phyloP scores from a whole-genome alignment of 2,888 invertebrate species.

The Metallyticus violacea region DNA sequence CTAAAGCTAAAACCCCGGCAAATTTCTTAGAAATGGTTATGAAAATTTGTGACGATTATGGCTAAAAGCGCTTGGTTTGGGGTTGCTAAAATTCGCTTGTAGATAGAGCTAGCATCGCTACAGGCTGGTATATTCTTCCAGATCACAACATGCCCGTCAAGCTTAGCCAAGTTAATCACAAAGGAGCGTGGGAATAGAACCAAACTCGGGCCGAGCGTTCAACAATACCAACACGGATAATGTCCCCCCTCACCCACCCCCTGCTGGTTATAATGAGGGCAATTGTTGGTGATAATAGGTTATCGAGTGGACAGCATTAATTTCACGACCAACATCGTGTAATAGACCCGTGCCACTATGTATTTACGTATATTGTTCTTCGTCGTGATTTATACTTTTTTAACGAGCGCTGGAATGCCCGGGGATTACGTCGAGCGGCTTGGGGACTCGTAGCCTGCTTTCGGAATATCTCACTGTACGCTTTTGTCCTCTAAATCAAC shows the following conservation, averaged over 20 bases:
- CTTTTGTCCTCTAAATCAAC: no score
- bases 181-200: background rate
- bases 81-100: no score
- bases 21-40: no score
- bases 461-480: background rate
- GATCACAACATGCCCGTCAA: background rate
- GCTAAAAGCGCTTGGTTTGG: no score
- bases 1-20: no score
- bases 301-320: conserved; percentile 10
- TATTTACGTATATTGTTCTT: background rate
- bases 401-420: background rate
- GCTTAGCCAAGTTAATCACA: background rate
- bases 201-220: background rate
- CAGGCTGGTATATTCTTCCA: background rate
- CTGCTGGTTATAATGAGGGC: conserved; percentile 9
- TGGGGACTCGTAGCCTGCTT: background rate
- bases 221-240: background rate
- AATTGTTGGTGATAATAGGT: conserved; percentile 19
- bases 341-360: background rate
- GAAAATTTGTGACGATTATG: no score
- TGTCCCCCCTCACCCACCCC: background rate
- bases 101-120: background rate
- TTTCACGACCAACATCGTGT: background rate
- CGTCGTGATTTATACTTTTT: background rate
- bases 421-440: background rate